Evolutionary conservation across 2,113 vertebrate species (phyloP), one percentile per base, ranked within the genome.

Genomic region (Gallinago paraguaiae): DNA sequence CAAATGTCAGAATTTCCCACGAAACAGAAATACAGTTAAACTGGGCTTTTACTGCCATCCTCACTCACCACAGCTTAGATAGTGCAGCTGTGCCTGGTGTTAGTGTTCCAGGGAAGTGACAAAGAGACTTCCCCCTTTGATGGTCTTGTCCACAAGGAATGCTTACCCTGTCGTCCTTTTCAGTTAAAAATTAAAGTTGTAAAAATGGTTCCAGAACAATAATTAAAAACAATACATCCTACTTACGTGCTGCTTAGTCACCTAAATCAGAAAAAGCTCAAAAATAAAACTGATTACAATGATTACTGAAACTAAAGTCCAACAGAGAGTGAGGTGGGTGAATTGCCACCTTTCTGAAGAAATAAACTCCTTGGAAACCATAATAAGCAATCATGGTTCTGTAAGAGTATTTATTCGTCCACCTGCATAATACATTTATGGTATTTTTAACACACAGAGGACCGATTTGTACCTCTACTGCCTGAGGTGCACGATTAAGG

Each of bases 291-390:
- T 76, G 56, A 90, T 67, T 94, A 24, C 19, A 64, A 71, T 84
- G 80, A 90, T 95, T 97, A 81, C 60, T 71, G 76, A 94, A 94
- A 88, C 39, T 64, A 51, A 95, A 93, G 64, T 23, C 65, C 71
- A 72, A 15, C 30, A 77, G 50, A 95, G 59, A 39, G 9, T 48
- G 33, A 76, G 37, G 63, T 46, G 53, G 79, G 54, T 48, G 82
- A 95, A 90, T 90, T 86, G 60, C 24, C 65, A 77, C 54, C 23
- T 95, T 90, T 90, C 43, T 48, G 23, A 17, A 90, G 76, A 94
- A 90, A 77, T 67, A 81, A 83, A 83, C 18, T 81, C 60, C 56
- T 64, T 92, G 56, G 68, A 82, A 94, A 93, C 28, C 31, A 64
- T 90, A 92, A 90, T 83, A 93, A 90, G 92, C 41, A 95, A 83